Percentiles rank a stretch among this genome's conserved stretches.
Conservation (phyloP, 2,113 vertebrate genomes). For the Catharus bicknelli region DNA sequence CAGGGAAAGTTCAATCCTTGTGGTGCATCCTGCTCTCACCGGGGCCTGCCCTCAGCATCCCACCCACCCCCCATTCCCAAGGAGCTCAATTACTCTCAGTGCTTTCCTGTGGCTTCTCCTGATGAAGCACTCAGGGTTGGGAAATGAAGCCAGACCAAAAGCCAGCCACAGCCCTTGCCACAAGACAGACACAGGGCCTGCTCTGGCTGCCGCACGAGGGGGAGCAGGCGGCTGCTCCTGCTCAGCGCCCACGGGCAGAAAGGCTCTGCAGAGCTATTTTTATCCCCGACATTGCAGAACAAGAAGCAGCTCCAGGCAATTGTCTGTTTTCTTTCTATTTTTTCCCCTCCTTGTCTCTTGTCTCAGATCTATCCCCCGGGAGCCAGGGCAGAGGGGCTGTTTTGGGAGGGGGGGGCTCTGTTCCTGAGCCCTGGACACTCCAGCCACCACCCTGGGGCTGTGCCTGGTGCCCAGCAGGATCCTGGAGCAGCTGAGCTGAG, state of each 20-base stretch:
- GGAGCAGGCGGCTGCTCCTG: background rate
- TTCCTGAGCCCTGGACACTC: background rate
- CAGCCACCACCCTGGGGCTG: accelerated
- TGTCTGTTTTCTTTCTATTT: constrained; percentile 12
- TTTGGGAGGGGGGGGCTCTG: background rate
- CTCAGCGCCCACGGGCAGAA: background rate
- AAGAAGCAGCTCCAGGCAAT: constrained; percentile 53
- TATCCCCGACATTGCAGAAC: background rate
- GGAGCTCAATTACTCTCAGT: background rate
- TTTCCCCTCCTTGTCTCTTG: background rate
- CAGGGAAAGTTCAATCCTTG: constrained; percentile 64
- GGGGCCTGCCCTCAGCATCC: background rate
- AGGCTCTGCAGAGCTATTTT: constrained; percentile 45
- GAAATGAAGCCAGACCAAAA: constrained; percentile 33
- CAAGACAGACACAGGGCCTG: background rate
- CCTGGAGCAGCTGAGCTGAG: accelerated
- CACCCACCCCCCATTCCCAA: background rate
- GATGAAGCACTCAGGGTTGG: constrained; percentile 38
- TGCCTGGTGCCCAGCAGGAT: too few species aligned
- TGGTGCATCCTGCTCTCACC: constrained; percentile 7
- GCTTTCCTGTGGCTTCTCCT: background rate
- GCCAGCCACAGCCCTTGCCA: constrained; percentile 19
- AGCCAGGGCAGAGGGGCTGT: background rate
- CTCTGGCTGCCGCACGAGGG: background rate
- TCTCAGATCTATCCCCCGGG: background rate